phyloP scores from a whole-genome alignment of 2,113 vertebrate species.

The Phylloscopus whistleri region DNA sequence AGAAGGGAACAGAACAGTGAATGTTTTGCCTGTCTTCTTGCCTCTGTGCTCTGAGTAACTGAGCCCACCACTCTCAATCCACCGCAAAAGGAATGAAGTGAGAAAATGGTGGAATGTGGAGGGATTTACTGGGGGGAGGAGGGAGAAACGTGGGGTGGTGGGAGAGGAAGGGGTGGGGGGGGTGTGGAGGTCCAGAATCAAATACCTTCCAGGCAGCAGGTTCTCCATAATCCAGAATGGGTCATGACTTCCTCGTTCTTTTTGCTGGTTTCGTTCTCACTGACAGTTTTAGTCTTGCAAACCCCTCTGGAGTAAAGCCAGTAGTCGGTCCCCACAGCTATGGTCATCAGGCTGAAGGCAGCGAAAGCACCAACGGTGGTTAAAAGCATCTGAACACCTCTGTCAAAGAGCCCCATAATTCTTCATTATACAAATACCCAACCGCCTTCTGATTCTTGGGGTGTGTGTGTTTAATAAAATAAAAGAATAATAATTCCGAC shows the following conservation, averaged over 20 bases:
- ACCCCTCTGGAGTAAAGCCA: conserved; percentile 98
- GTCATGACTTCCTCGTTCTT: conserved; percentile 99
- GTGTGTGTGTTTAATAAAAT: conserved; percentile 81
- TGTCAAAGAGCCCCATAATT: conserved; percentile 99
- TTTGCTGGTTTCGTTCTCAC: conserved; percentile 98
- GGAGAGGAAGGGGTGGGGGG: neutral
- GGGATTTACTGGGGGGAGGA: conserved; percentile 57
- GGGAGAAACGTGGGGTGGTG: conserved; percentile 24
- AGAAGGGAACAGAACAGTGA: neutral
- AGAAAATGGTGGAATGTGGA: conserved; percentile 80
- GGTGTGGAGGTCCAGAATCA: conserved; percentile 64
- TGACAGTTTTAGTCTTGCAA: conserved; percentile 95
- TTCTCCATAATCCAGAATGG: conserved; percentile 98
- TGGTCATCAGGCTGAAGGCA: conserved; percentile 99
- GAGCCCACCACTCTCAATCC: conserved; percentile 58
- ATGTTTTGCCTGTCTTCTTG: conserved; percentile 59
- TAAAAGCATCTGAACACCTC: conserved; percentile 99
- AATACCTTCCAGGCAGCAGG: conserved; percentile 98
- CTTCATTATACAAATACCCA: conserved; percentile 99
- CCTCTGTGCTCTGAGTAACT: conserved; percentile 63
- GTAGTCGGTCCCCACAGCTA: conserved; percentile 98
- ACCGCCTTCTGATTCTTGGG: conserved; percentile 88
- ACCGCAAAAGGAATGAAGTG: conserved; percentile 62
- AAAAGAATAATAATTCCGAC: conserved; percentile 73
- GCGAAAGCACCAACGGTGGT: conserved; percentile 99